A percentile compares a stretch with the other conserved stretches of the same genome.
Conservation (phyloP, 2,113 vertebrate genomes). For the Sus scrofa region T2T-Sscrofa CM000829.6:50105001-50105500, state of each 20-base stretch:
- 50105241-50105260: conserved; percentile 68
- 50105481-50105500: neutral
- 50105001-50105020: conserved; percentile 8
- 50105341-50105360: neutral
- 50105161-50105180: conserved; percentile 75
- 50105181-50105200: conserved; percentile 59
- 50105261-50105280: conserved; percentile 48
- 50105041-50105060: conserved; percentile 71
- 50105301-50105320: conserved; percentile 52
- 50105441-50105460: neutral
- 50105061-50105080: conserved; percentile 71
- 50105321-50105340: conserved; percentile 16
- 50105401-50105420: neutral
- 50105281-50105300: conserved; percentile 65
- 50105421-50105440: neutral
- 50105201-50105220: conserved; percentile 68
- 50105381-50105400: neutral
- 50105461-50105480: neutral
- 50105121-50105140: conserved; percentile 79
- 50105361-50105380: neutral
- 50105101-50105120: conserved; percentile 67
- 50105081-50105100: conserved; percentile 66
- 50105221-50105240: conserved; percentile 70
- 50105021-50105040: conserved; percentile 65
- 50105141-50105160: conserved; percentile 70